Evolutionary conservation across 2,888 invertebrate genomes (phyloP), one percentile per base, ranked within the genome.

Genomic region (Drosophila tripunctata): DNA sequence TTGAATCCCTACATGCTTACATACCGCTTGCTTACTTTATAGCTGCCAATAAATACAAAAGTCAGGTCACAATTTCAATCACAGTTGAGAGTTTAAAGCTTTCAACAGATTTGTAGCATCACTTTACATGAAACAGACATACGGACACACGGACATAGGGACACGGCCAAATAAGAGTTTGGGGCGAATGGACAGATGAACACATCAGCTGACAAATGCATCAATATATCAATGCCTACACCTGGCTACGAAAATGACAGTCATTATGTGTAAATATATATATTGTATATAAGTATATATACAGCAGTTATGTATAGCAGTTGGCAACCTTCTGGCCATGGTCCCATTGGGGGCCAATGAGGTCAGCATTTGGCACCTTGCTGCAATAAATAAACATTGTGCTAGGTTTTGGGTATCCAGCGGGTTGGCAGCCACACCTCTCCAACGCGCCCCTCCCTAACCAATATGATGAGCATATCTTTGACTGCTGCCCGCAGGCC

Each of bases 161-260:
- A 6, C n/a, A 24, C 4, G 10, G 10, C n/a, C 19, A 10, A 31
- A 3, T 14, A 22, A 19, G 4, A 4, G 33, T 5, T n/a, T 14
- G 41, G 12, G 6, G 12, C n/a, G 4, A 10, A 10, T 5, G 24
- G 10, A 6, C 30, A 8, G 65, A 81, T 79, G 77, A 70, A 72
- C 69, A 87, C 70, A 80, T 81, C 78, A 70, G 61, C 75, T 71
- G 73, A 65, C 67, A 85, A 82, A 82, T 80, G 73, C 83, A 63
- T 45, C 66, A 40, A 81, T 87, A 87, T 71, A 81, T 87, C 85
- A 87, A 87, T 71, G 85, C 82, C 78, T 71, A 81, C 87, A 81
- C 85, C 81, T 81, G 81, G 51, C 56, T 50, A 45, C 60, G 45
- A 60, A 87, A 87, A 87, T 81, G 85, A 81, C 87, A 85, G 82